These are phyloP conservation scores for Aspidiotus rigidus DNA, from an alignment of 2,888 invertebrate genomes.

Conservation along the genomic window DNA sequence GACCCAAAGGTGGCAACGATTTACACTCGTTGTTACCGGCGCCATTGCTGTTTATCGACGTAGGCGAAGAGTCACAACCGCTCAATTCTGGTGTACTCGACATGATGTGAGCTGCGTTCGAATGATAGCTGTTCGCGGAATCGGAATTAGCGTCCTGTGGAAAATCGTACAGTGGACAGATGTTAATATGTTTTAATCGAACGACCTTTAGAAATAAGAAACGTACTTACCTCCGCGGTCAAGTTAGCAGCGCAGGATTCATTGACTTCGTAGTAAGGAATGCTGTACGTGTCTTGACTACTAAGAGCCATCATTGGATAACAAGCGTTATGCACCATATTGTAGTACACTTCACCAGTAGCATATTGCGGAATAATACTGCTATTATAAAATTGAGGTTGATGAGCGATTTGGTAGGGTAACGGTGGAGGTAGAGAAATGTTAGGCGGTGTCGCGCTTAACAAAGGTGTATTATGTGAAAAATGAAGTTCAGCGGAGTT, in stretches of 20 bases:
- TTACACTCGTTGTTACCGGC: neutral
- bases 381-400: constrained; percentile 24
- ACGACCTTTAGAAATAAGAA: too few species aligned
- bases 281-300: constrained; percentile 23
- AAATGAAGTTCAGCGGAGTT: constrained; percentile 20
- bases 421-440: constrained; percentile 19
- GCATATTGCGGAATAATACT: neutral
- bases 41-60: neutral
- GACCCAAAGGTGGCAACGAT: neutral
- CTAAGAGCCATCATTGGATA: constrained; percentile 28
- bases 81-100: neutral
- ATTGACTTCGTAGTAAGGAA: constrained; percentile 22
- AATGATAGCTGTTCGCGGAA: neutral
- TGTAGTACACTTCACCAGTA: constrained; percentile 28
- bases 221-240: constrained; percentile 15
- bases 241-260: constrained; percentile 15
- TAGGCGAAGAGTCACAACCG: neutral
- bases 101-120: neutral
- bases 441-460: constrained; percentile 5
- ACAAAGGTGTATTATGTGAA: constrained; percentile 1
- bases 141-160: neutral
- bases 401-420: constrained; percentile 21
- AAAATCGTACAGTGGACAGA: neutral
- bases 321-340: constrained; percentile 17
- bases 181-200: too few species aligned